These are phyloP conservation scores for Podiceps cristatus DNA, from an alignment of 2,113 vertebrate species.

Conservation along the genomic window DNA sequence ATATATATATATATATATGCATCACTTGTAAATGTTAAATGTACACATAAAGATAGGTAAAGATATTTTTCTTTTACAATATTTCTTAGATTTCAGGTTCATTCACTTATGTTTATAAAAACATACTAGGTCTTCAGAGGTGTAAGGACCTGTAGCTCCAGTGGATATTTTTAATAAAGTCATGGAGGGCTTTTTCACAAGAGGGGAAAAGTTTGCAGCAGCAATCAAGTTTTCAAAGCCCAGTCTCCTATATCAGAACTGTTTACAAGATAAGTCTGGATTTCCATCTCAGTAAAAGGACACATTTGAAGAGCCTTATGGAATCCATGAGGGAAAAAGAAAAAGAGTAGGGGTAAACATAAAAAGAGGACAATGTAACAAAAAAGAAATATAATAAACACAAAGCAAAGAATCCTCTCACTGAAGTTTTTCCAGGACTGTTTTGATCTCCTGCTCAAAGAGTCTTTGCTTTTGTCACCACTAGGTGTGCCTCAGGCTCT, in stretches of 20 bases:
- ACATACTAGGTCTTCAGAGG: background rate
- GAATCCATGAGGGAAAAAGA: background rate
- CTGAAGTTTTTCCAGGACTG: background rate
- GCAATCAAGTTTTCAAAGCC: background rate
- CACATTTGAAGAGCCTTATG: background rate
- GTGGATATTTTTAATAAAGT: background rate
- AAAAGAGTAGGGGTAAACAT: background rate
- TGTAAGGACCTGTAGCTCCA: background rate
- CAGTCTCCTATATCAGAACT: background rate
- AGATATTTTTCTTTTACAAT: background rate
- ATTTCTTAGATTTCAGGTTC: background rate
- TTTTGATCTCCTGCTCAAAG: background rate
- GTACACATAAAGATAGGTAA: accelerated
- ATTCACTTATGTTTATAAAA: background rate
- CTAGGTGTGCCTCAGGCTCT: background rate
- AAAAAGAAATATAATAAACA: background rate
- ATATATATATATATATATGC: background rate
- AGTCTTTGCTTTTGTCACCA: background rate
- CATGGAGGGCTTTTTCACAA: background rate
- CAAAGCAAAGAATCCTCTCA: background rate
- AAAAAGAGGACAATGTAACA: background rate
- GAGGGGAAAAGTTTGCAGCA: accelerated
- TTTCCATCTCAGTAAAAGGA: background rate
- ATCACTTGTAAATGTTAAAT: background rate
- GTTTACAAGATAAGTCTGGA: background rate